phyloP scores from a whole-genome alignment of 2,797 vertebrate genomes.

The Rhynchotus rufescens region DNA sequence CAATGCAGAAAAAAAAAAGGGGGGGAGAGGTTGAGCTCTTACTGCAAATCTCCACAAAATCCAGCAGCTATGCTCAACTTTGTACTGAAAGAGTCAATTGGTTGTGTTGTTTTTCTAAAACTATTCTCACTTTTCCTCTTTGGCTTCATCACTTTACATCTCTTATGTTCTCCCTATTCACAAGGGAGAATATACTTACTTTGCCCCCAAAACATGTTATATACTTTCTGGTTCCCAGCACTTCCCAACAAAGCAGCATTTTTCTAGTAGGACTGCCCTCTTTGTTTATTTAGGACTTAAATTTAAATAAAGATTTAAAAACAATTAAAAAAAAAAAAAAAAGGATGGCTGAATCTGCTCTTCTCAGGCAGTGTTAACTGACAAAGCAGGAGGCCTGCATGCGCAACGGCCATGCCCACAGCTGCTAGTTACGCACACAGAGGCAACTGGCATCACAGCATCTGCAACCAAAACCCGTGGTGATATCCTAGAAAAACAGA shows the following conservation, averaged over 20 bases:
- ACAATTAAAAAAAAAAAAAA: background rate
- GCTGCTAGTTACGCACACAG: background rate
- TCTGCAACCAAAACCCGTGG: conserved; percentile 31
- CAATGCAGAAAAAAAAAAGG: background rate
- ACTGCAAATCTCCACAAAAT: background rate
- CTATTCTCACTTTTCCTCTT: background rate
- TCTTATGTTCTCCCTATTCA: background rate
- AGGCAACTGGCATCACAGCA: background rate
- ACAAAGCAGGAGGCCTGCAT: conserved; percentile 33
- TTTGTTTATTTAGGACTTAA: background rate
- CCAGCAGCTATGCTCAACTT: background rate
- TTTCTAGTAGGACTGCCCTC: background rate
- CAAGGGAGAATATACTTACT: background rate
- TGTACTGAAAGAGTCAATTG: background rate
- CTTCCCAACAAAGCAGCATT: background rate
- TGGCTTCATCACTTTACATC: background rate
- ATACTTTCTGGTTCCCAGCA: background rate
- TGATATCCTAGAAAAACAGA: background rate
- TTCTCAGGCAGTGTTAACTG: conserved; percentile 48
- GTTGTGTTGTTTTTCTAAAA: background rate
- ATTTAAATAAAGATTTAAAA: background rate
- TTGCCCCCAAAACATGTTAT: background rate
- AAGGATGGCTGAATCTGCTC: background rate
- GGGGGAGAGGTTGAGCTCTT: background rate
- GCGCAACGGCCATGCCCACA: background rate